Percentiles rank a stretch among this genome's conserved stretches.
These are phyloP conservation scores for Drosophila nigricruria DNA, from an alignment of 2,888 invertebrate genomes.

Conservation along the genomic window DNA sequence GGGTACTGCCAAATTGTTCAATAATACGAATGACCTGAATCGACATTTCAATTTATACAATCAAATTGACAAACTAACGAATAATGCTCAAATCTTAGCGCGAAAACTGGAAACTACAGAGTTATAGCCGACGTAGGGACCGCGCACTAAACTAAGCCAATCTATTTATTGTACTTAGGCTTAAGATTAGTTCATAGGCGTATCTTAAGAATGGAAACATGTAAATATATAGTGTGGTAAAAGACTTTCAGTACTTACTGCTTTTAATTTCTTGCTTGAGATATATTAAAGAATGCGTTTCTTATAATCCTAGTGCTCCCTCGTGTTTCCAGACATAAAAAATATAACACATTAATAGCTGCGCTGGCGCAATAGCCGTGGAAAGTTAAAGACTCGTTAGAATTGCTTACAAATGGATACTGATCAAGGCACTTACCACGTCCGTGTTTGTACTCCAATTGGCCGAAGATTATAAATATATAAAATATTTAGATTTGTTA, in stretches of 20 bases:
- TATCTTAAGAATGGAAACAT: constrained; percentile 22
- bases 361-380: constrained; percentile 6
- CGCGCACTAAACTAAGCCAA: constrained; percentile 9
- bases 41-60: constrained; percentile 90
- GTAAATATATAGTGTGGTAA: constrained; percentile 51
- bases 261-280: constrained; percentile 19
- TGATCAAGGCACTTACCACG: constrained; percentile 55
- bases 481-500: constrained; percentile 46
- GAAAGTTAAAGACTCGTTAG: not conserved
- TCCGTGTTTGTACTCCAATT: constrained; percentile 33
- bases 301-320: constrained; percentile 21
- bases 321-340: constrained; percentile 48
- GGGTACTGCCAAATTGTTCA: constrained; percentile 85
- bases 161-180: constrained; percentile 58
- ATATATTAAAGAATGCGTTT: constrained; percentile 9
- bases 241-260: constrained; percentile 33
- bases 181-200: constrained; percentile 19
- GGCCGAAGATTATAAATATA: constrained; percentile 57
- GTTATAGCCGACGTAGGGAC: constrained; percentile 85
- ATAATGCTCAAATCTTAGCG: constrained; percentile 87
- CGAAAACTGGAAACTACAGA: constrained; percentile 93
- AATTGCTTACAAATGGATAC: not conserved
- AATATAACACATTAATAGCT: constrained; percentile 43
- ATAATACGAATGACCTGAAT: constrained; percentile 86
- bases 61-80: constrained; percentile 89